Evolutionary conservation across 2,113 vertebrate genomes (phyloP).

Genomic region (Guaruba guarouba): DNA sequence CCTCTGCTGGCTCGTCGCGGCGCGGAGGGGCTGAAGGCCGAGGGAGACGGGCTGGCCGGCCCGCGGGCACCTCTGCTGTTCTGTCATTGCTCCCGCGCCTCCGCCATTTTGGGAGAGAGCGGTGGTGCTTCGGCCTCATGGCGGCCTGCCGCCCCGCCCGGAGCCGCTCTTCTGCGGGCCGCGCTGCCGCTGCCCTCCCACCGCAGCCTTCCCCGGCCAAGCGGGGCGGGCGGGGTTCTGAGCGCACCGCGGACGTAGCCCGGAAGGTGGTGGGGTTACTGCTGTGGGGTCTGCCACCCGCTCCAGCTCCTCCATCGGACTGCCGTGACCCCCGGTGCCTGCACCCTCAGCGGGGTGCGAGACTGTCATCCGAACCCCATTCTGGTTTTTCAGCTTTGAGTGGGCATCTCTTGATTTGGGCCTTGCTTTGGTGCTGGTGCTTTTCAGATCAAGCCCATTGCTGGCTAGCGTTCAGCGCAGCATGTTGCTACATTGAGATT

Average conservation of each 20-base stretch:
- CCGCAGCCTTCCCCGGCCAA: no score
- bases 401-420: neutral
- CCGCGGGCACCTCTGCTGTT: accelerated
- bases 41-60: no score
- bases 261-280: accelerated
- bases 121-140: neutral
- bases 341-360: accelerated
- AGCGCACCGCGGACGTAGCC: accelerated
- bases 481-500: accelerated
- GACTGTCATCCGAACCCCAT: neutral
- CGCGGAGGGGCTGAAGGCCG: neutral
- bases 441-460: neutral
- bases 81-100: no score
- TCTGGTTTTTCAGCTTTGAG: neutral
- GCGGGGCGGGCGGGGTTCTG: neutral
- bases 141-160: neutral
- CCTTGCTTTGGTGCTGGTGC: neutral
- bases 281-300: accelerated
- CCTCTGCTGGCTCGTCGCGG: neutral
- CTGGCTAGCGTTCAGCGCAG: accelerated
- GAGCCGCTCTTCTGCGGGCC: neutral
- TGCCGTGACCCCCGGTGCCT: neutral
- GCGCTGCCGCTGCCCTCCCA: neutral
- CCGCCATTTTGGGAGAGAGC: neutral
- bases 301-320: accelerated